These are phyloP conservation scores for Agrypnia vestita DNA, from an alignment of 1,140 invertebrate genomes.

Conservation along the genomic window DNA sequence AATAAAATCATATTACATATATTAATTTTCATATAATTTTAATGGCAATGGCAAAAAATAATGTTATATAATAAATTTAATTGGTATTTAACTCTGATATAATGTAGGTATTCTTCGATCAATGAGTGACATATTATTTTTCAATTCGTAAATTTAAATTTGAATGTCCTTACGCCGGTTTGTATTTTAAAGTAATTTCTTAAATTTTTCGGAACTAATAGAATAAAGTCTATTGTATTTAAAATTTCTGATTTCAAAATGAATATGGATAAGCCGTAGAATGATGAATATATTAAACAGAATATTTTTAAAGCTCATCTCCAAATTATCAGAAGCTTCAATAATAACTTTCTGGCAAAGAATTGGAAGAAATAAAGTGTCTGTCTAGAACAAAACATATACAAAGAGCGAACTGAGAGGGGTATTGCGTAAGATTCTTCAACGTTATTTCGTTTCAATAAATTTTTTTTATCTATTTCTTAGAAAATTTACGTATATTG, in stretches of 20 bases:
- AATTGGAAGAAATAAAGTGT: conserved; percentile 38
- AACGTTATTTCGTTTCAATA: not conserved
- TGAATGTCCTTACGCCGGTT: not conserved
- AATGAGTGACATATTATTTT: no score
- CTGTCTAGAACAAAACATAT: conserved; percentile 13
- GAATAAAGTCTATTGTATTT: not conserved
- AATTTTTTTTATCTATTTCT: no score
- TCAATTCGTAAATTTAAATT: not conserved
- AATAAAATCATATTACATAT: no score
- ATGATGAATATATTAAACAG: conserved; percentile 1
- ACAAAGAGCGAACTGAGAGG: conserved; percentile 2
- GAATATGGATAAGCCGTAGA: not conserved
- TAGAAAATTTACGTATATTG: no score
- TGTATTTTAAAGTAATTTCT: no score
- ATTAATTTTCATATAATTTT: no score
- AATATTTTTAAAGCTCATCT: conserved; percentile 32
- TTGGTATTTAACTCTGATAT: not conserved
- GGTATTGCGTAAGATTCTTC: conserved; percentile 1
- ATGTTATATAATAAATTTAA: no score
- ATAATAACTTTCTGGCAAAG: conserved; percentile 42
- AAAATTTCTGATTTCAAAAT: not conserved
- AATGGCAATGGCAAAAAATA: no score
- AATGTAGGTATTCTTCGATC: no score
- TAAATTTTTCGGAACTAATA: no score
- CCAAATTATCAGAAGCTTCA: conserved; percentile 35